phyloP scores from a whole-genome alignment of 1,140 invertebrate genomes.

The Trissolcus basalis region DNA sequence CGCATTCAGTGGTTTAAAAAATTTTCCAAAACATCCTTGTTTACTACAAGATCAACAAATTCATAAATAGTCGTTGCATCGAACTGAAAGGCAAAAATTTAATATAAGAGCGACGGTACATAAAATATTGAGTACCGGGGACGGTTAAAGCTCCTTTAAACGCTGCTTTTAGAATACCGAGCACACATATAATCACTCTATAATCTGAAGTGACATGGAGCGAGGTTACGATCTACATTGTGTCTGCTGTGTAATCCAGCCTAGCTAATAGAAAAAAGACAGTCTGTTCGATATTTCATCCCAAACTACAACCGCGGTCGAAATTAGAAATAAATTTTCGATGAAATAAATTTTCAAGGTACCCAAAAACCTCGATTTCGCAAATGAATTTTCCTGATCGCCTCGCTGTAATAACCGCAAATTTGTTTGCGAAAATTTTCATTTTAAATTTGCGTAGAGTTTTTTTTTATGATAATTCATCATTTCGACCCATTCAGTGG shows the following conservation, averaged over 20 bases:
- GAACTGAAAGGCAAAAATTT: too few relatives aligned
- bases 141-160: conserved; percentile 23
- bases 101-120: not conserved
- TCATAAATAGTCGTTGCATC: too few relatives aligned
- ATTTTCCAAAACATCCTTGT: too few relatives aligned
- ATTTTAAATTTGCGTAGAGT: too few relatives aligned
- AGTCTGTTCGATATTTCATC: conserved; percentile 5
- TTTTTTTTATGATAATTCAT: too few relatives aligned
- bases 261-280: conserved; percentile 11
- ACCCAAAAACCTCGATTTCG: not conserved
- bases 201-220: conserved; percentile 37
- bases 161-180: conserved; percentile 1
- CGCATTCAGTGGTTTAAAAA: too few relatives aligned
- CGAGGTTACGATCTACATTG: conserved; percentile 12
- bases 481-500: too few relatives aligned
- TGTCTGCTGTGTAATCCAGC: conserved; percentile 15
- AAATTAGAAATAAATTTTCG: conserved; percentile 11
- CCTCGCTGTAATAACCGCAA: too few relatives aligned
- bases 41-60: too few relatives aligned
- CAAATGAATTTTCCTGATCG: too few relatives aligned
- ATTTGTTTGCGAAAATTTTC: too few relatives aligned
- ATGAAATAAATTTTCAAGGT: not conserved
- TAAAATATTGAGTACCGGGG: conserved; percentile 24
- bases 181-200: conserved; percentile 23
- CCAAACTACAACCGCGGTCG: not conserved